Conservation (phyloP, 2,888 invertebrate species). For the Campaea margaritaria region DNA sequence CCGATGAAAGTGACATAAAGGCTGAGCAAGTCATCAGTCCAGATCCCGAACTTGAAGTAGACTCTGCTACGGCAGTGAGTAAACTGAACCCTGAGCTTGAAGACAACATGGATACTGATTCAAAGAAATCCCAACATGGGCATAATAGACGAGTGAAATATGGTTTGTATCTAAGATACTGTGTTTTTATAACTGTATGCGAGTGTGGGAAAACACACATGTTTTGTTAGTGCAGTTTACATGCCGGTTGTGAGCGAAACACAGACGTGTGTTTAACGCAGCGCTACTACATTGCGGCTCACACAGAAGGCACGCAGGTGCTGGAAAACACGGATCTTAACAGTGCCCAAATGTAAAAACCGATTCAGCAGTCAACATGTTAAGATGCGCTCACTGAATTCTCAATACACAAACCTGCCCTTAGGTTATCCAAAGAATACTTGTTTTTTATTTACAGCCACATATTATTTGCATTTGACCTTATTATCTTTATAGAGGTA, state of each 20-base stretch:
- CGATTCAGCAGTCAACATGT: too few relatives aligned
- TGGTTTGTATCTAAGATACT: slow-evolving; percentile 49
- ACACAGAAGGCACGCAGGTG: too few relatives aligned
- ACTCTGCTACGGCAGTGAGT: slow-evolving; percentile 45
- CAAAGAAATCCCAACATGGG: slow-evolving; percentile 65
- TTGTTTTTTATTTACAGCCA: slow-evolving; percentile 1
- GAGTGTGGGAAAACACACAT: too few relatives aligned
- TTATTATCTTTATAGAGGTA: neutral
- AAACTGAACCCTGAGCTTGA: slow-evolving; percentile 44
- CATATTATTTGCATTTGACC: slow-evolving; percentile 16
- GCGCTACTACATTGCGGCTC: too few relatives aligned
- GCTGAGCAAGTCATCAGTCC: slow-evolving; percentile 38
- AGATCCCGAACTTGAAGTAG: slow-evolving; percentile 42
- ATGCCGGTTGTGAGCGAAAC: too few relatives aligned
- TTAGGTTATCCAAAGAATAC: neutral
- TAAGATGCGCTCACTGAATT: too few relatives aligned
- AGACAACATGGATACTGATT: slow-evolving; percentile 63
- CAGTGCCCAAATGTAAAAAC: too few relatives aligned
- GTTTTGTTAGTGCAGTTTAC: too few relatives aligned
- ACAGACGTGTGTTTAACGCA: too few relatives aligned
- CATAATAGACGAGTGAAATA: slow-evolving; percentile 54
- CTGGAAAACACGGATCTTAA: too few relatives aligned
- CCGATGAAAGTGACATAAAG: slow-evolving; percentile 38
- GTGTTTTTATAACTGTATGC: too few relatives aligned
- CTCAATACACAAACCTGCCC: too few relatives aligned